These are phyloP conservation scores for Dermatemys mawii DNA, from an alignment of 2,113 vertebrate genomes.

Conservation along the genomic window DNA sequence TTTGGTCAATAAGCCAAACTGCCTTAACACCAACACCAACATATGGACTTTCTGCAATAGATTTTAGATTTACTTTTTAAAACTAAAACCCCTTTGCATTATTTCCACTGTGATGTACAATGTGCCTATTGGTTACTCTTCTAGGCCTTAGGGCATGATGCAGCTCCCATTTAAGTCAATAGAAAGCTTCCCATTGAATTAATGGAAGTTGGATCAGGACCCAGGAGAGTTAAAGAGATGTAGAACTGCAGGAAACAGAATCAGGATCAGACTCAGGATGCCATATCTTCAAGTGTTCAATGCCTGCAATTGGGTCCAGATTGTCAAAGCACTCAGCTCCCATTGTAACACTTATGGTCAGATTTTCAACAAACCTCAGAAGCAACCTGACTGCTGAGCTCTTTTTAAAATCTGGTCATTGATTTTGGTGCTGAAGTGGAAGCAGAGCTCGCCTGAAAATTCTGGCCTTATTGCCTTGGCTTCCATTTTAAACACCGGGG, in stretches of 20 bases:
- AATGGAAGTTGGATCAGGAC: neutral
- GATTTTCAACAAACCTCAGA: neutral
- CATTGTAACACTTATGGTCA: neutral
- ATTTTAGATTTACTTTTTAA: neutral
- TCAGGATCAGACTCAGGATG: neutral
- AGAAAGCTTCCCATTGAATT: neutral
- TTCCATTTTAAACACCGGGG: neutral
- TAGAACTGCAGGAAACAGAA: neutral
- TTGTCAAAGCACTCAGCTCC: no score
- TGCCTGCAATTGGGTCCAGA: no score
- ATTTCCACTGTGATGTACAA: neutral
- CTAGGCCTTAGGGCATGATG: neutral
- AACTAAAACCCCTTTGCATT: neutral
- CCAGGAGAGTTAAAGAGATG: neutral
- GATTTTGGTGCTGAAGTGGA: neutral
- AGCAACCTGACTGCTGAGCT: neutral
- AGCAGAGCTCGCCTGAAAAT: neutral
- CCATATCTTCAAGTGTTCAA: no score
- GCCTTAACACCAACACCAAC: rapidly evolving
- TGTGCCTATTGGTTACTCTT: neutral
- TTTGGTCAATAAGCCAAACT: neutral
- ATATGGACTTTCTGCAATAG: neutral
- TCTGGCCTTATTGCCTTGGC: neutral
- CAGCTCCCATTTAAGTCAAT: neutral
- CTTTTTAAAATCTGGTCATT: neutral